Evolutionary conservation across 2,113 vertebrate genomes (phyloP), one percentile per base, ranked within the genome.

Genomic region (Phocoena sinus): DNA sequence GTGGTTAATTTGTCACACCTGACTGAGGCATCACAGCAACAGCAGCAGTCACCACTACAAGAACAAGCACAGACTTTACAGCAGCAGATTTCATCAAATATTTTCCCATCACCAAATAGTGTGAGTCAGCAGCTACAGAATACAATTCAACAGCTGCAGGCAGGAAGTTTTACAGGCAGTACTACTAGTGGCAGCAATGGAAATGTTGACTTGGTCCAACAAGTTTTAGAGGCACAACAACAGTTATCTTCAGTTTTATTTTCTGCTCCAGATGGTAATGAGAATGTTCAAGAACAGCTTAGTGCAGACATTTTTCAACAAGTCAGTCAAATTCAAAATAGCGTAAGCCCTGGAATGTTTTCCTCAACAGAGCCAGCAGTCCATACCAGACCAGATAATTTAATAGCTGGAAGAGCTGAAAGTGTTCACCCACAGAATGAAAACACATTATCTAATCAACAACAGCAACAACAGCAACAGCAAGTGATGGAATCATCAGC

Each of bases 81-180:
- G 96, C 99, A 99, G 70, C 99, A 99, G 97, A 99, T 99, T 58
- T 98, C 99, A 9, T 98, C 99, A 0, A 98, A 99, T 92, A 99
- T 99, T 85, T 99, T 99, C 87, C 98, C 99, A 0, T 97, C 99
- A 2, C 99, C 99, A 17, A 99, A 94, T 0, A 98, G 99, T 3
- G 99, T 99, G 82, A 99, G 99, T 53, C 99, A 99, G 98, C 98
- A 99, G 98, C 98, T 99, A 31, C 99, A 99, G 98, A 99, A 99
- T 95, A 99, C 99, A 3, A 99, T 99, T 89, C 99, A 99, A 92
- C 99, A 99, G 84, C 98, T 99, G 87, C 99, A 99, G 95, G 99
- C 99, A 11, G 99, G 99, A 60, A 99, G 98, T 73, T 99, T 99
- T 94, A 99, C 98, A 41, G 94, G 99, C 15, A 98, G 93, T 92